These are phyloP conservation scores for Eudasyphora cyanicolor DNA, from an alignment of 2,888 invertebrate genomes.

Conservation along the genomic window DNA sequence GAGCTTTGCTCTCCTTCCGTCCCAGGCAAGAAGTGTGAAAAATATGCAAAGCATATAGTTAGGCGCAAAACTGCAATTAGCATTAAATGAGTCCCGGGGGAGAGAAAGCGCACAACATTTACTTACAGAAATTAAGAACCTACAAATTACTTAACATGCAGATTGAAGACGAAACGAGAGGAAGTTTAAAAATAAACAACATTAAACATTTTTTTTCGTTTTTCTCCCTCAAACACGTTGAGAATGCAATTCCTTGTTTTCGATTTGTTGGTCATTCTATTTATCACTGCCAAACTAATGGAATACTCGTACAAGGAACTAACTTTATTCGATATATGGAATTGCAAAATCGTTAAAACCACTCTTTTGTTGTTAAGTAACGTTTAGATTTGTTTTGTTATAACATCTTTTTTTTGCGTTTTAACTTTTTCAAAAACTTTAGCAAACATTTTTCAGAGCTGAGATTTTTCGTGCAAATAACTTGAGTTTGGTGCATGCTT, in stretches of 20 bases:
- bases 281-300: too few species aligned
- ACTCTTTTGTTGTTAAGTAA: slow-evolving; percentile 16
- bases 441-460: slow-evolving; percentile 49
- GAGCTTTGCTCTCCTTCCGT: too few species aligned
- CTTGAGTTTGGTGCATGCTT: slow-evolving; percentile 35
- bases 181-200: too few species aligned
- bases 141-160: slow-evolving; percentile 14
- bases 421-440: slow-evolving; percentile 33
- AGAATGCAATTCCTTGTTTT: too few species aligned
- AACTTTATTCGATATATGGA: slow-evolving; percentile 42
- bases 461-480: slow-evolving; percentile 53
- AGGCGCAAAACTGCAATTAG: slow-evolving; percentile 43
- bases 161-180: too few species aligned
- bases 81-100: background rate
- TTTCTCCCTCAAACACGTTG: too few species aligned
- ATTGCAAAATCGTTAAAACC: slow-evolving; percentile 48
- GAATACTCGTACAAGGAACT: background rate
- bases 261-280: too few species aligned
- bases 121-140: background rate
- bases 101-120: background rate
- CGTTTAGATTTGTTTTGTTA: background rate
- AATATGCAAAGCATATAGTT: slow-evolving; percentile 42
- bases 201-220: too few species aligned
- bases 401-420: background rate
- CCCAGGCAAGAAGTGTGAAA: slow-evolving; percentile 2